Base-by-base conservation (phyloP, 2,797 vertebrate species). In the Lophotriccus pileatus region DNA sequence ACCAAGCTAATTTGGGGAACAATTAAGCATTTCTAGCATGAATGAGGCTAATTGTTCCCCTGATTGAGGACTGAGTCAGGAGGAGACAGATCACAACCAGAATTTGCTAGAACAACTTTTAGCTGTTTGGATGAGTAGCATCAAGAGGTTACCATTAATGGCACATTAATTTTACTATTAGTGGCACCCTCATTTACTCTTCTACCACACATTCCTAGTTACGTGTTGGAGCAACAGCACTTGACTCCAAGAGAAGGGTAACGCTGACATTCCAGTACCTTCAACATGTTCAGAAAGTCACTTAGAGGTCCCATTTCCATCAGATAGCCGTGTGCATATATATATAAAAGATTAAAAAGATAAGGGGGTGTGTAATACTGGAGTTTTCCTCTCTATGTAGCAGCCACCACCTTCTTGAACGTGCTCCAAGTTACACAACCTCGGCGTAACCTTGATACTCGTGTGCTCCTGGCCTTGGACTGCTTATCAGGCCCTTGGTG, bases 1-100 rank as follows among this genome's bases (percentile, higher is more conserved):
- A 96, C 78, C 87, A 10, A 89, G 93, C 91, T 74, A 49, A 53
- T 72, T 85, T 68, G 72, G 72, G 79, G 82, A 93, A 92, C 84
- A 93, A 46, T 94, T 77, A 77, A 91, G 79, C 12, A 1, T 77
- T 94, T 91, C 75, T 74, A 32, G 60, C 32, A n/a, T 91, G 87
- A 95, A 60, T 77, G 79, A 74, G 62, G 66, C 68, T 34, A 59
- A 90, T 96, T 95, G 76, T 93, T 94, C 59, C 32, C 52, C 56
- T 84, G 41, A 36, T 2, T 67, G 20, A 55, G 39, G 60, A 62
- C 47, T 4, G 12, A 55, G 78, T 82, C 67, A 44, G 75, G 87
- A 93, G 63, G 52, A 89, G 72, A 60, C 67, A 41, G 68, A 67
- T 83, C 89, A 80, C 82, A 66, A 59, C 28, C 75, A 36, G 7